Evolutionary conservation across 1,140 invertebrate genomes (phyloP), one percentile per base, ranked within the genome.

Genomic region (Nylanderia fulva): DNA sequence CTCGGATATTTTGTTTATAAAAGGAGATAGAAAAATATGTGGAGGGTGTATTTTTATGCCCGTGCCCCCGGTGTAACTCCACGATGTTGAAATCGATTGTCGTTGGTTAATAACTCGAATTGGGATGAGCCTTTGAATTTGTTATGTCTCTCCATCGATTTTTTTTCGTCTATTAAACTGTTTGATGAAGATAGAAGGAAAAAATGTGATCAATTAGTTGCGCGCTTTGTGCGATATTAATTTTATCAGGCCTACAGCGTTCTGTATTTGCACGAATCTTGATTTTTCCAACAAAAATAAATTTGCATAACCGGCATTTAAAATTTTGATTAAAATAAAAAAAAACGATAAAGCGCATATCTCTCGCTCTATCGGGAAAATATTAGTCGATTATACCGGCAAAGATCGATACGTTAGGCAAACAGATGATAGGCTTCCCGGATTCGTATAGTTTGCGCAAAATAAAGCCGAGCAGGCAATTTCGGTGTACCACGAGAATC

Each of bases 371-470:
- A 56, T 69, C 11, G 66, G 7, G 33, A 72, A 72, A 72, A 58
- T 42, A 58, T 82, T 36, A 52, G 24, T 36, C 52, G 36, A 72
- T 72, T 82, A 29, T 36, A 58, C 21, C 39, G 64, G 64, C 27
- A 33, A 60, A 27, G 27, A 33, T 82, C 66, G 36, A 72, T 82
- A 80, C 48, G 48, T 33, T 79, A 66, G 13, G 27, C 77, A 58
- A 64, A 61, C 66, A 60, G 66, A 82, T 60, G 77, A 82, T 82
- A 45, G 66, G 66, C 66, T 71, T 80, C 36, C 36, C 36, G 71
- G 58, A 76, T 60, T 84, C 71, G 58, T 24, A 29, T 36, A 63
- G 58, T 84, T 48, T 76, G 71, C 42, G 80, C 80, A 61, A 76
- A 84, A 84, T 54, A 84, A 61, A 76, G 36, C 29, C 21, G 56